A percentile compares a stretch with the other conserved stretches of the same genome.
Evolutionary conservation across 2,113 vertebrate species (phyloP).

Genomic region (Archocentrus centrarchus): DNA sequence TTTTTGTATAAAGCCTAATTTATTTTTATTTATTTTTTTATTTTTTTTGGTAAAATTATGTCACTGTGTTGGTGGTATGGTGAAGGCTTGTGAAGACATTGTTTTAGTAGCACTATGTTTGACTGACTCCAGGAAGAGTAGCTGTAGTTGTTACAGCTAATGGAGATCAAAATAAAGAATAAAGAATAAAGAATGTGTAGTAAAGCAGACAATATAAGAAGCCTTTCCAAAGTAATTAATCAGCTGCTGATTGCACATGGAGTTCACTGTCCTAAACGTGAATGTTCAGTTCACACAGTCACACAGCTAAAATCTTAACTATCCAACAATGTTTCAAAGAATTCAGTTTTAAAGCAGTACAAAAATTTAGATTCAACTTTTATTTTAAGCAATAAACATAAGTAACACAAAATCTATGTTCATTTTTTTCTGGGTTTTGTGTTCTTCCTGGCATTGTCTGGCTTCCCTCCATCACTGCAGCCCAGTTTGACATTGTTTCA

Average conservation of each 20-base stretch:
- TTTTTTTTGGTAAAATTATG: too few species aligned
- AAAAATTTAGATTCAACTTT: neutral
- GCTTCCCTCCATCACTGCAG: neutral
- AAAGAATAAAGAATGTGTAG: neutral
- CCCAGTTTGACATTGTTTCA: neutral
- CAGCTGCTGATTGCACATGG: neutral
- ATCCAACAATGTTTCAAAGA: neutral
- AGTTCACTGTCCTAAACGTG: rapidly evolving
- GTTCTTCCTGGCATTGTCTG: neutral
- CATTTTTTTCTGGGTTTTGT: neutral
- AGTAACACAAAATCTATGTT: neutral
- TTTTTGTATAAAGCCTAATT: too few species aligned
- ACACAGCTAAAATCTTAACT: neutral
- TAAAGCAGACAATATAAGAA: neutral
- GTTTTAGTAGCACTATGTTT: too few species aligned
- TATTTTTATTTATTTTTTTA: too few species aligned
- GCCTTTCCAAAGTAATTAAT: neutral
- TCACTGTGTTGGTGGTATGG: too few species aligned
- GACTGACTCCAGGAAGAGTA: too few species aligned
- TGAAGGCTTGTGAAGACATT: too few species aligned
- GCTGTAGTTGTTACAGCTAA: too few species aligned
- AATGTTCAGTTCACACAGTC: neutral
- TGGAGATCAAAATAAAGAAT: too few species aligned
- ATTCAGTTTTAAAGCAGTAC: neutral
- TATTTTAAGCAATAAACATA: neutral